Conservation (phyloP, 2,888 invertebrate species). For the Achlya flavicornis region DNA sequence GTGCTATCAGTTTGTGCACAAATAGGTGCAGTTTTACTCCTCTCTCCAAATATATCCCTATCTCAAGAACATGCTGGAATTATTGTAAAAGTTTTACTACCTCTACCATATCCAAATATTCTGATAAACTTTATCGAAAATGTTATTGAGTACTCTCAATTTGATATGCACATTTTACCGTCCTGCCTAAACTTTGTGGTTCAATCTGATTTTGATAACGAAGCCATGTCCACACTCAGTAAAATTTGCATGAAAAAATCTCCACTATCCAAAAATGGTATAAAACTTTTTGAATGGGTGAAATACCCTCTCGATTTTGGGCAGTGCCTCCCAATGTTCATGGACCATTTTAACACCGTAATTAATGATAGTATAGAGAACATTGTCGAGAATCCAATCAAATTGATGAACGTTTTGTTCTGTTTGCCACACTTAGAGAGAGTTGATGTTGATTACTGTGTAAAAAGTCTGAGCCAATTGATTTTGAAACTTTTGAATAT, state of each 20-base stretch:
- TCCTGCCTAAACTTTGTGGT: slow-evolving; percentile 85
- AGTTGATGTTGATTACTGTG: slow-evolving; percentile 62
- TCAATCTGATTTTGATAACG: slow-evolving; percentile 78
- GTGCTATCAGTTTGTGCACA: slow-evolving; percentile 78
- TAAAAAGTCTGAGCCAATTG: slow-evolving; percentile 61
- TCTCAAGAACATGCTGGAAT: slow-evolving; percentile 89
- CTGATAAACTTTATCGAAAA: slow-evolving; percentile 87
- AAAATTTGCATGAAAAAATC: slow-evolving; percentile 87
- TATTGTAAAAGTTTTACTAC: slow-evolving; percentile 86
- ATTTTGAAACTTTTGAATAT: slow-evolving; percentile 54
- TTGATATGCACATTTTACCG: slow-evolving; percentile 89
- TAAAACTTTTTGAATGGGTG: slow-evolving; percentile 85
- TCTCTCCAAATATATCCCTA: slow-evolving; percentile 85
- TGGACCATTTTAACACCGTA: slow-evolving; percentile 62
- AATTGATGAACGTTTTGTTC: slow-evolving; percentile 77
- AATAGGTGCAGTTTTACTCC: slow-evolving; percentile 84
- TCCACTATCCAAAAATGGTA: slow-evolving; percentile 85
- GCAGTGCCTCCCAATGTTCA: slow-evolving; percentile 61
- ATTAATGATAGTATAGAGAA: slow-evolving; percentile 62
- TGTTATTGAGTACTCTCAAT: slow-evolving; percentile 86
- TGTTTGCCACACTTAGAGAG: slow-evolving; percentile 83
- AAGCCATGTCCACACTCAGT: slow-evolving; percentile 85
- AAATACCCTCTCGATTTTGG: slow-evolving; percentile 86
- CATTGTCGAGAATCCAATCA: slow-evolving; percentile 65
- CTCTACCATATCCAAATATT: slow-evolving; percentile 81